Percentiles rank a stretch among this genome's conserved stretches.
Conservation (phyloP, 2,888 invertebrate species). For the Machimus rusticus region DNA sequence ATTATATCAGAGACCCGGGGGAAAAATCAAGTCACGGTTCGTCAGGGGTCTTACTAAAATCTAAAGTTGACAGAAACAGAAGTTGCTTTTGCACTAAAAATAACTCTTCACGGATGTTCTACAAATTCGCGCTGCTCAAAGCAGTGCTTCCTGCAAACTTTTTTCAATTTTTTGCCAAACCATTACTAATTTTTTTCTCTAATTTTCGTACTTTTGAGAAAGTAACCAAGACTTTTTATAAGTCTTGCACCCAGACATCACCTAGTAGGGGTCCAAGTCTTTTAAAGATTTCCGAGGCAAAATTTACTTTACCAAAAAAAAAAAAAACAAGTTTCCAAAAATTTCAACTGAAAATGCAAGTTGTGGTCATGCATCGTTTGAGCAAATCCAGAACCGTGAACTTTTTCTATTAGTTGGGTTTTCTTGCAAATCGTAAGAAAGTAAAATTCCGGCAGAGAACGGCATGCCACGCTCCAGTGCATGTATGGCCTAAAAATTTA, state of each 20-base stretch:
- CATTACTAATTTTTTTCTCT: not conserved
- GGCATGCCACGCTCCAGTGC: not conserved
- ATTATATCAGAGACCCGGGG: not conserved
- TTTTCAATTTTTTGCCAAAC: not conserved
- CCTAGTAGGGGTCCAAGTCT: not conserved
- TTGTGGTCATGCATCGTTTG: slow-evolving; percentile 17
- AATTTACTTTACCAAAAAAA: not conserved
- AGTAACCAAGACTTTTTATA: not conserved
- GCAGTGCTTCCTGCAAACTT: not conserved
- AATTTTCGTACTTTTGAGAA: not conserved
- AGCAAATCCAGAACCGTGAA: slow-evolving; percentile 6
- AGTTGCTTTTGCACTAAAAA: not conserved
- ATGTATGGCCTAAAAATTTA: not conserved
- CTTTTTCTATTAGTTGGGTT: not conserved
- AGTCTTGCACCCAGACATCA: not conserved
- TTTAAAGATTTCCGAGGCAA: not conserved
- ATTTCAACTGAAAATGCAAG: not conserved
- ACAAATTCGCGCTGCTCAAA: not conserved
- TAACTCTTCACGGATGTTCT: not conserved
- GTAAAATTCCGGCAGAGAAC: not conserved
- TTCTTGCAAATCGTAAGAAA: not conserved
- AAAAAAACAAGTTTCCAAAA: not conserved
- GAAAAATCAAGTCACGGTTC: not conserved
- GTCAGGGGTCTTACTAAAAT: not conserved
- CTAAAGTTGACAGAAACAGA: not conserved